Conservation (phyloP, 2,113 vertebrate species). For the Meles meles region DNA sequence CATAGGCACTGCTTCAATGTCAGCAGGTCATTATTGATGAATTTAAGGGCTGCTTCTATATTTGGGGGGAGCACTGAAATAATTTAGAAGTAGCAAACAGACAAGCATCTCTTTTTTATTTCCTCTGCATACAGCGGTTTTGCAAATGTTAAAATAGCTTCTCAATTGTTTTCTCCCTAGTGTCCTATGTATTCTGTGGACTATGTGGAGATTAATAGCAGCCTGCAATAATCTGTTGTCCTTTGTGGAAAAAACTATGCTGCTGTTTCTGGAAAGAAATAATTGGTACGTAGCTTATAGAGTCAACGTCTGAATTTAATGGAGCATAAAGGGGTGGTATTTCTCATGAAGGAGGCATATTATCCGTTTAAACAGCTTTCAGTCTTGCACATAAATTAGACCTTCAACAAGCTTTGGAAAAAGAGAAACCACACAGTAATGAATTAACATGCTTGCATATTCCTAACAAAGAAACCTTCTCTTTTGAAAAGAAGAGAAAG, state of each 20-base stretch:
- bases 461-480: slow-evolving; percentile 69
- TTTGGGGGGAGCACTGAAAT: not conserved
- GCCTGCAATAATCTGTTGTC: slow-evolving; percentile 72
- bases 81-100: not conserved
- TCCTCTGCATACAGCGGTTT: slow-evolving; percentile 34
- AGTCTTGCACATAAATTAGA: slow-evolving; percentile 73
- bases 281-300: slow-evolving; percentile 74
- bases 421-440: slow-evolving; percentile 67
- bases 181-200: slow-evolving; percentile 51
- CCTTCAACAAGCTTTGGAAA: slow-evolving; percentile 69
- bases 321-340: slow-evolving; percentile 76
- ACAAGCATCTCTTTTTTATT: not conserved
- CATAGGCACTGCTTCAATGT: not conserved
- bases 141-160: slow-evolving; percentile 59
- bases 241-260: slow-evolving; percentile 63
- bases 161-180: slow-evolving; percentile 56
- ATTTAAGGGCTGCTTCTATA: not conserved
- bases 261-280: slow-evolving; percentile 76
- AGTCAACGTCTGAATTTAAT: slow-evolving; percentile 78
- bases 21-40: not conserved
- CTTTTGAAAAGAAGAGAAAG: slow-evolving; percentile 60
- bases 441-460: slow-evolving; percentile 76
- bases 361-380: slow-evolving; percentile 80
- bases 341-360: slow-evolving; percentile 76
- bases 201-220: slow-evolving; percentile 71